Evolutionary conservation across 1,140 invertebrate species (phyloP), one percentile per base, ranked within the genome.

Genomic region (Akabosia matsudoensis): DNA sequence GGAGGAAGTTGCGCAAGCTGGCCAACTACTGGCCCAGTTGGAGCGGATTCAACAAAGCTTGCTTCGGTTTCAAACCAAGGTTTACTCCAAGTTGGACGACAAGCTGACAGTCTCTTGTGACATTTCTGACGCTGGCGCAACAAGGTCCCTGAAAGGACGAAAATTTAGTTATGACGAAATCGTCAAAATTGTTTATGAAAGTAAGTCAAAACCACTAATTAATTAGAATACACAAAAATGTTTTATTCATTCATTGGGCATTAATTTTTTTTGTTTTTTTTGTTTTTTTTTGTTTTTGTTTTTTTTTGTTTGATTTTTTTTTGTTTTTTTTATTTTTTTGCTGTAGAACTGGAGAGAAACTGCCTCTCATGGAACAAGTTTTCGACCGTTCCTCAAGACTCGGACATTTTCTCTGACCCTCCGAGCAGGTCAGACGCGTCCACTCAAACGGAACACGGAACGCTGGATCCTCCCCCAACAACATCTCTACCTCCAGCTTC

Each of bases 161-260:
- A 67, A 67, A 10, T 67, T 67, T 31, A 67, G 28, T 7, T 67
- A 67, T 67, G 61, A 67, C 22, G 61, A 67, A 67, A 28, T 67
- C 28, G 61, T 67, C 61, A 67, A 67, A 67, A 30, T 67, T 31
- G 4, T 67, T 30, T 67, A 30, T 30, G 61, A 67, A 67, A 67
- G 61, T 30, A 67, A 67, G 54, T 56, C 7, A 45, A 7, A 45
- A 10, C 18, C 18, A n/a, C n/a, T 45, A 45, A 45, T 45, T 45
- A 45, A 45, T 10, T 45, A 10, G 18, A 76, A 88, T 90, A 4
- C 85, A 97, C 1, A 88, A 90, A n/a, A 95, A 97, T 85, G 90
- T 88, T 18, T 10, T 10, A 45, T 10, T 45, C 7, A 45, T n/a
- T n/a, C n/a, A n/a, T n/a, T n/a, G n/a, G n/a, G n/a, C n/a, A 45